Percentiles rank a stretch among this genome's conserved stretches.
These are phyloP conservation scores for Xenentodon cancila DNA, from an alignment of 2,797 vertebrate species.

Conservation along the genomic window DNA sequence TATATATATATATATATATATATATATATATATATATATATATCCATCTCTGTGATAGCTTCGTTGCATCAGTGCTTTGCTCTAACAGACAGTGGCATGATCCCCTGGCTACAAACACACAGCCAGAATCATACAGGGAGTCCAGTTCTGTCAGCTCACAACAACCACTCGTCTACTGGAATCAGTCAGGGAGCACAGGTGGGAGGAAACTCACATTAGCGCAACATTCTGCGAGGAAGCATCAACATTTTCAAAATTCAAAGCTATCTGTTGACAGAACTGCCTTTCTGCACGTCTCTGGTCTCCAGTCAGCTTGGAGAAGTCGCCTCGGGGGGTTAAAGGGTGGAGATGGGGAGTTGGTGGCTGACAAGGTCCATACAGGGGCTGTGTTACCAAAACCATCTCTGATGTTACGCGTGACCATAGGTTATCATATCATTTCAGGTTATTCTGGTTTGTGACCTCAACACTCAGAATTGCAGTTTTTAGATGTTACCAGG, in stretches of 20 bases:
- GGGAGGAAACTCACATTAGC: slow-evolving; percentile 17
- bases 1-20: slow-evolving; percentile 95
- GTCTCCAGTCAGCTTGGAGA: slow-evolving; percentile 70
- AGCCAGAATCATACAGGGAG: slow-evolving; percentile 61
- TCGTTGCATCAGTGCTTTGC: slow-evolving; percentile 87
- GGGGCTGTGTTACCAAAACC: slow-evolving; percentile 60
- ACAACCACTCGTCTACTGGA: slow-evolving; percentile 38
- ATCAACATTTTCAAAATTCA: slow-evolving; percentile 54
- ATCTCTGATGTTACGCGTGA: slow-evolving; percentile 39
- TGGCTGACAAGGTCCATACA: slow-evolving; percentile 64
- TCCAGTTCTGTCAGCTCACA: slow-evolving; percentile 40
- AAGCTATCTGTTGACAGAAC: slow-evolving; percentile 47
- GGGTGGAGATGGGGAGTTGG: slow-evolving; percentile 45
- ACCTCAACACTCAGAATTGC: slow-evolving; percentile 19
- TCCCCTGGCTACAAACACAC: slow-evolving; percentile 63
- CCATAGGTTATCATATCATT: slow-evolving; percentile 15
- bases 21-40: slow-evolving; percentile 94
- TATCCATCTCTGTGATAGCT: slow-evolving; percentile 85
- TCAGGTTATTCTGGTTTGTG: slow-evolving; percentile 21
- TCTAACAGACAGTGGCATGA: slow-evolving; percentile 77
- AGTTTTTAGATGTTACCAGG: not conserved
- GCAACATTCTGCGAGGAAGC: slow-evolving; percentile 43
- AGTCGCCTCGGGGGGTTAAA: slow-evolving; percentile 41
- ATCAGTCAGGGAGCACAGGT: slow-evolving; percentile 17
- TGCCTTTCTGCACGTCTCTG: slow-evolving; percentile 50